phyloP scores from a whole-genome alignment of 2,797 vertebrate species.

The Taeniopygia guttata region DNA sequence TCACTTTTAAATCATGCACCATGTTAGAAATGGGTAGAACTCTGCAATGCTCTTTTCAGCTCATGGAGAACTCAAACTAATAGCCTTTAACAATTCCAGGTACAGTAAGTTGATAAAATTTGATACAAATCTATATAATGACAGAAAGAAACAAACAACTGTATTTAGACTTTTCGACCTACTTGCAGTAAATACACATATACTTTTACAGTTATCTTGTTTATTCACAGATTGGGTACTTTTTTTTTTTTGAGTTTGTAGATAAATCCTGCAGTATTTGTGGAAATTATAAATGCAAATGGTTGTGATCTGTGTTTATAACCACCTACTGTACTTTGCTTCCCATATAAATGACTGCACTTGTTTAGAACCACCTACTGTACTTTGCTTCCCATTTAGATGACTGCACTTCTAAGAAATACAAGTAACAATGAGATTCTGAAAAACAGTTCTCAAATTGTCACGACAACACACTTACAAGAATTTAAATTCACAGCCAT shows the following conservation, averaged over 20 bases:
- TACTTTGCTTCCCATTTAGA: neutral
- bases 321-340: too few species aligned
- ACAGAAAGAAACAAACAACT: neutral
- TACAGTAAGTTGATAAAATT: neutral
- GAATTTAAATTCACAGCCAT: neutral
- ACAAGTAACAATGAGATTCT: neutral
- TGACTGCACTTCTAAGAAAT: neutral
- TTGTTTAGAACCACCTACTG: neutral
- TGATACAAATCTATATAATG: neutral
- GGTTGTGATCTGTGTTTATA: too few species aligned
- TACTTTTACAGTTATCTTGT: neutral
- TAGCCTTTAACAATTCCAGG: neutral
- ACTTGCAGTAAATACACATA: neutral
- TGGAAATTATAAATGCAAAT: too few species aligned
- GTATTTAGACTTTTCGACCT: neutral
- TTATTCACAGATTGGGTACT: neutral
- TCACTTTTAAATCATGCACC: neutral
- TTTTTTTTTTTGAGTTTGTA: neutral
- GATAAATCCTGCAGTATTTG: neutral
- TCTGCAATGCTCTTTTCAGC: neutral
- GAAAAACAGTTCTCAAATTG: neutral
- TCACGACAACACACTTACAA: neutral
- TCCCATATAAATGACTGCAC: too few species aligned
- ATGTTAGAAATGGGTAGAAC: neutral
- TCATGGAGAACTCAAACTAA: neutral